phyloP scores from a whole-genome alignment of 2,113 vertebrate species.

The Catharus fuscescens region DNA sequence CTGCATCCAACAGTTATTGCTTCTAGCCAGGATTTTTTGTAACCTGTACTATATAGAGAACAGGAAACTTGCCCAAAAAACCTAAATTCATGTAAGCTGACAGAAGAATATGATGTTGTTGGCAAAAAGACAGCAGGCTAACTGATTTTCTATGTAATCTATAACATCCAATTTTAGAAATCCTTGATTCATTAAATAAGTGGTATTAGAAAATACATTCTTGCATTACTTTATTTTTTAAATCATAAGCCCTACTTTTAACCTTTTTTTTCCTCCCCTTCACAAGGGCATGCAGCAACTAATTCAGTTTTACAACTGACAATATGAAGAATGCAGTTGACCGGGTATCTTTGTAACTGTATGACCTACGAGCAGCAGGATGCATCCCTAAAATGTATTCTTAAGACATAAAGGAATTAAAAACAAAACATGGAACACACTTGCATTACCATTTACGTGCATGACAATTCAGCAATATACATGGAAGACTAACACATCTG shows the following conservation, averaged over 20 bases:
- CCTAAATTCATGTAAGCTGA: neutral
- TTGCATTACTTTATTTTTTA: constrained; percentile 33
- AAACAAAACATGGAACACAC: constrained; percentile 58
- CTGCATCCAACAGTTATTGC: neutral
- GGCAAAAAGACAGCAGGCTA: neutral
- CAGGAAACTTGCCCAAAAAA: constrained; percentile 13
- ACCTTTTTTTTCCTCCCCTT: constrained; percentile 62
- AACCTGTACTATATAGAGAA: neutral
- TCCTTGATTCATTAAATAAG: neutral
- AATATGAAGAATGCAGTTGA: constrained; percentile 72
- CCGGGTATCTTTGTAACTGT: constrained; percentile 61
- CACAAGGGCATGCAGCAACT: constrained; percentile 68
- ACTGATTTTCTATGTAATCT: neutral
- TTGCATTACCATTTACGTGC: constrained; percentile 53
- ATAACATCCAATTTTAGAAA: neutral
- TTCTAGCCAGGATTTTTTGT: neutral
- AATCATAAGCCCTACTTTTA: constrained; percentile 63
- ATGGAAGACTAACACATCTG: constrained; percentile 64
- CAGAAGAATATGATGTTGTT: neutral
- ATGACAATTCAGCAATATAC: constrained; percentile 48
- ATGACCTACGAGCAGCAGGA: constrained; percentile 70
- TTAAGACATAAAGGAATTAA: constrained; percentile 75
- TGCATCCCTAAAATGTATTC: constrained; percentile 62
- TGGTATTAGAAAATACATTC: constrained; percentile 12
- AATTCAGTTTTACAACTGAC: constrained; percentile 70